Percentiles rank a stretch among this genome's conserved stretches.
Evolutionary conservation across 2,888 invertebrate genomes (phyloP).

Genomic region (Meloe dianella): DNA sequence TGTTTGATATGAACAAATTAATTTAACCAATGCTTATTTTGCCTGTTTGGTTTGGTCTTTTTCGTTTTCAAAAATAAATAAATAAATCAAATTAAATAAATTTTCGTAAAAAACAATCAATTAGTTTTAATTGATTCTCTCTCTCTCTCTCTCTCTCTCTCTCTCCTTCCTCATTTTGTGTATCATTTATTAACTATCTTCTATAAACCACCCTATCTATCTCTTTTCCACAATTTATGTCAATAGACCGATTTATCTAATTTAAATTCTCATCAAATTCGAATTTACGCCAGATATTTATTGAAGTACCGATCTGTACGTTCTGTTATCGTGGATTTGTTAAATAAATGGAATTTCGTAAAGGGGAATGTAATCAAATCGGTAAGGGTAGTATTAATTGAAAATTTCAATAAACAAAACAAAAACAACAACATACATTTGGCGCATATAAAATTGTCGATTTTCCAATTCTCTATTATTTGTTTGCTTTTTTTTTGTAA

Average conservation of each 20-base stretch:
- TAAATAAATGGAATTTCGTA: neutral
- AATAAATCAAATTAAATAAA: neutral
- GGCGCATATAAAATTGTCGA: too few relatives aligned
- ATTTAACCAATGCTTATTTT: neutral
- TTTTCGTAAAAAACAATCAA: too few relatives aligned
- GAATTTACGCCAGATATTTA: neutral
- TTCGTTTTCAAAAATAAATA: neutral
- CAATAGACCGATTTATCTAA: neutral
- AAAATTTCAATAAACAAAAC: neutral
- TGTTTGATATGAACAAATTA: neutral
- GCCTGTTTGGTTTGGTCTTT: neutral
- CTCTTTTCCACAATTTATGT: neutral
- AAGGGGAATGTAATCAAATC: neutral
- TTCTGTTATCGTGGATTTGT: too few relatives aligned
- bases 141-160: too few relatives aligned
- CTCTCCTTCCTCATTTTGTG: too few relatives aligned
- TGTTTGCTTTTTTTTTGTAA: too few relatives aligned
- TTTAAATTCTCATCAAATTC: constrained; percentile 3
- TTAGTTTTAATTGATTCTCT: too few relatives aligned
- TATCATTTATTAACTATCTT: neutral
- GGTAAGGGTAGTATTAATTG: too few relatives aligned
- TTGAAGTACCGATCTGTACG: neutral
- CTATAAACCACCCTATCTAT: neutral
- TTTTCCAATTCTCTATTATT: too few relatives aligned
- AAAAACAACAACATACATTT: too few relatives aligned